Conservation (phyloP, 2,888 invertebrate species). For the Tenthredo distinguenda region DNA sequence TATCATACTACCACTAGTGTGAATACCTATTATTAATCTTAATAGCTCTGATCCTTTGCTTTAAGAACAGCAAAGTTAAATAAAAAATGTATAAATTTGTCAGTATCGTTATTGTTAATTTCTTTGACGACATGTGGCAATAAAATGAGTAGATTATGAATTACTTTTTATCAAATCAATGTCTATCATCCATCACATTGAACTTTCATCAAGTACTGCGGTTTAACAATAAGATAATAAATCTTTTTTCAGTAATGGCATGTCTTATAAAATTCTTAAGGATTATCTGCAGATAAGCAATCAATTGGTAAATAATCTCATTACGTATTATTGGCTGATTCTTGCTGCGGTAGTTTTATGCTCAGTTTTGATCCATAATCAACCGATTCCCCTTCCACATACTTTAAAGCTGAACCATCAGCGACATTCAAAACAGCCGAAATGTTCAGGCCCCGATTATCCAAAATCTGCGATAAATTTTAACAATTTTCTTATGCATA, state of each 20-base stretch:
- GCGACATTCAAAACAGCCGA: slow-evolving; percentile 81
- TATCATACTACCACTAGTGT: neutral
- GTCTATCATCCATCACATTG: neutral
- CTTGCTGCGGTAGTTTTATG: slow-evolving; percentile 82
- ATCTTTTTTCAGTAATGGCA: neutral
- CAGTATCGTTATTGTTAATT: neutral
- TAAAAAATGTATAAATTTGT: neutral
- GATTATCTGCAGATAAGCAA: neutral
- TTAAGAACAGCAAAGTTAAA: neutral
- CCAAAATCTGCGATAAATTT: slow-evolving; percentile 77
- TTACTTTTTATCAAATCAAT: slow-evolving; percentile 23
- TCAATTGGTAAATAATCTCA: slow-evolving; percentile 10
- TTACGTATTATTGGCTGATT: slow-evolving; percentile 64
- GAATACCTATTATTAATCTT: neutral
- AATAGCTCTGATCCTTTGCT: neutral
- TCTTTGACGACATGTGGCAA: neutral
- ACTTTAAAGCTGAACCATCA: slow-evolving; percentile 81
- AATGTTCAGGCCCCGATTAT: slow-evolving; percentile 86
- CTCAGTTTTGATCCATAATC: slow-evolving; percentile 88
- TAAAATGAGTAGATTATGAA: neutral
- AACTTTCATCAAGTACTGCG: neutral
- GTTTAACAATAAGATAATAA: slow-evolving; percentile 1
- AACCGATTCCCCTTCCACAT: slow-evolving; percentile 82
- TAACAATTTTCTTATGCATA: neutral
- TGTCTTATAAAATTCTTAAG: neutral